phyloP scores from a whole-genome alignment of 2,888 invertebrate species.

The Plagodis dolabraria region DNA sequence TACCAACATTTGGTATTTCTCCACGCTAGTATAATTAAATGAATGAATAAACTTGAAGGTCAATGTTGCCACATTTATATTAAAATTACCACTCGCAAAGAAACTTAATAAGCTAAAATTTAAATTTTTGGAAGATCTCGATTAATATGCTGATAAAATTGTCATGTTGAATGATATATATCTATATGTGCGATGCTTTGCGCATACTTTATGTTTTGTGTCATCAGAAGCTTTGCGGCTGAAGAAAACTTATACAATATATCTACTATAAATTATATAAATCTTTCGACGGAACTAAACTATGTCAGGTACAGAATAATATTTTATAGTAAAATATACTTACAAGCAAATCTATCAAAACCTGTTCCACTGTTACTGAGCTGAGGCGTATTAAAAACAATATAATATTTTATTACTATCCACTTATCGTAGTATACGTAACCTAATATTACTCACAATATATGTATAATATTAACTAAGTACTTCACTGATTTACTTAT shows the following conservation, averaged over 20 bases:
- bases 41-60: conserved; percentile 19
- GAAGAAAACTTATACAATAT: neutral
- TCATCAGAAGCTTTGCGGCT: neutral
- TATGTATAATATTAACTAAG: too few species aligned
- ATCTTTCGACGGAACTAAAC: too few species aligned
- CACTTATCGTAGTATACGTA: too few species aligned
- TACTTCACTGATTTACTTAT: too few species aligned
- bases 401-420: too few species aligned
- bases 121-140: conserved; percentile 9
- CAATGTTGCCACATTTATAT: conserved; percentile 16
- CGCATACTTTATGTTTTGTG: neutral
- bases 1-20: conserved; percentile 6
- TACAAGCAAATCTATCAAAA: too few species aligned
- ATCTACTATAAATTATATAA: neutral
- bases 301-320: too few species aligned
- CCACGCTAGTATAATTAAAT: conserved; percentile 18
- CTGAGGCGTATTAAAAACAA: too few species aligned
- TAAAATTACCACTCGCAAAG: conserved; percentile 9
- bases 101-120: conserved; percentile 7
- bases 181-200: too few species aligned
- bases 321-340: too few species aligned
- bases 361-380: too few species aligned
- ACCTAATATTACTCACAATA: too few species aligned
- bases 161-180: neutral
- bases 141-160: neutral